These are phyloP conservation scores for Pegea sp. DNA, from an alignment of 23 tunicate species.

Conservation along the genomic window DNA sequence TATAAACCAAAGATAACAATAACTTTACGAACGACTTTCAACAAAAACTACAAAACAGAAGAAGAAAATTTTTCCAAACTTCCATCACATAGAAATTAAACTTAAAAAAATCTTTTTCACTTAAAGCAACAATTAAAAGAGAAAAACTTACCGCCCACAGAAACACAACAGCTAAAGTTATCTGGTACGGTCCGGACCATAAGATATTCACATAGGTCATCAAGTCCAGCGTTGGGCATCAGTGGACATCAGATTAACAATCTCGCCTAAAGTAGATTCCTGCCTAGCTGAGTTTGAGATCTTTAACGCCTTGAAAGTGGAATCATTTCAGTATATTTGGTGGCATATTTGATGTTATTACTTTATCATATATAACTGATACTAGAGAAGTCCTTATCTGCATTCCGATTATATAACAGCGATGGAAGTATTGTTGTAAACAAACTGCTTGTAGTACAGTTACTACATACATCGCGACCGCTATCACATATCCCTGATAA, in stretches of 20 bases:
- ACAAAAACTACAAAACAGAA: no score
- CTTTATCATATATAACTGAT: conserved; percentile 44
- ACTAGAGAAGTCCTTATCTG: conserved; percentile 23
- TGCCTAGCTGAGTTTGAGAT: conserved; percentile 41
- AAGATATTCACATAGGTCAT: conserved; percentile 41
- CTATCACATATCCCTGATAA: conserved; percentile 43
- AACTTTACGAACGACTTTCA: no score
- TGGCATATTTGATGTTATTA: conserved; percentile 1
- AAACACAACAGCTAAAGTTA: conserved; percentile 24
- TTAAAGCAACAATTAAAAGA: no score
- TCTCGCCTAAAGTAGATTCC: conserved; percentile 57
- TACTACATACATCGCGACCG: conserved; percentile 44
- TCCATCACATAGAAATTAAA: no score
- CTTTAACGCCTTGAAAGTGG: conserved; percentile 18
- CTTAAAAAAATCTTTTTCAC: no score
- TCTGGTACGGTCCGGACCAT: conserved; percentile 62
- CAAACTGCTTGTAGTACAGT: conserved; percentile 34
- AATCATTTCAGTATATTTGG: neutral
- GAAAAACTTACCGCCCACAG: conserved; percentile 39
- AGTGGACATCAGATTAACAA: conserved; percentile 65
- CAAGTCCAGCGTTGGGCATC: conserved; percentile 70
- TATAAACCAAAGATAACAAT: no score
- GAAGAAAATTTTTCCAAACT: no score
- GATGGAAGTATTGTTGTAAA: conserved; percentile 47
- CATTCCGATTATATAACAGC: conserved; percentile 39